phyloP scores from a whole-genome alignment of 2,888 invertebrate genomes.

The Aphodius sticticus region DNA sequence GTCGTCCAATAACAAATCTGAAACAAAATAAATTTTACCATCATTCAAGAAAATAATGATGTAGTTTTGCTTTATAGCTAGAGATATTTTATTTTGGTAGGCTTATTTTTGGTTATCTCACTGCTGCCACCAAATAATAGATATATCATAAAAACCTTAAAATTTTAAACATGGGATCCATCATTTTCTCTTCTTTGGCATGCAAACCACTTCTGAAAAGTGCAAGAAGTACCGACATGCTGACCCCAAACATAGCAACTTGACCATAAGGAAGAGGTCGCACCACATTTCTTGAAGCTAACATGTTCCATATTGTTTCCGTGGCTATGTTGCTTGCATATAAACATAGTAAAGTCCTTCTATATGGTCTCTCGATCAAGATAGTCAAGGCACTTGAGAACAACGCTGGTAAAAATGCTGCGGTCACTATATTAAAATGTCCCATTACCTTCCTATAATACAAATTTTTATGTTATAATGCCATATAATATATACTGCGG shows the following conservation, averaged over 20 bases:
- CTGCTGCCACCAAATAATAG: no score
- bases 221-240: conserved; percentile 67
- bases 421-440: conserved; percentile 73
- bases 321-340: conserved; percentile 87
- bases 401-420: conserved; percentile 77
- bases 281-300: conserved; percentile 69
- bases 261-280: conserved; percentile 70
- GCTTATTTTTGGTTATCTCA: no score
- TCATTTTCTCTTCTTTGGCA: conserved; percentile 55
- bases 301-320: conserved; percentile 80
- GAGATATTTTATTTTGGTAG: no score
- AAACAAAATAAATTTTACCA: no score
- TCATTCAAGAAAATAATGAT: no score
- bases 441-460: conserved; percentile 68
- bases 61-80: no score
- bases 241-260: conserved; percentile 70
- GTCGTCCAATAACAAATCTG: conserved; percentile 69
- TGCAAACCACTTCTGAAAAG: conserved; percentile 66
- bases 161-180: conserved; percentile 69
- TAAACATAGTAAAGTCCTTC: conserved; percentile 76
- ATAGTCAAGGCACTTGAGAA: conserved; percentile 77
- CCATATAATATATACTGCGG: no score
- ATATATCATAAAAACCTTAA: no score
- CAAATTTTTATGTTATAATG: no score
- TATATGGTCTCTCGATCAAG: conserved; percentile 76